These are phyloP conservation scores for Eucera pruinosa DNA, from an alignment of 2,888 invertebrate genomes.

Conservation along the genomic window DNA sequence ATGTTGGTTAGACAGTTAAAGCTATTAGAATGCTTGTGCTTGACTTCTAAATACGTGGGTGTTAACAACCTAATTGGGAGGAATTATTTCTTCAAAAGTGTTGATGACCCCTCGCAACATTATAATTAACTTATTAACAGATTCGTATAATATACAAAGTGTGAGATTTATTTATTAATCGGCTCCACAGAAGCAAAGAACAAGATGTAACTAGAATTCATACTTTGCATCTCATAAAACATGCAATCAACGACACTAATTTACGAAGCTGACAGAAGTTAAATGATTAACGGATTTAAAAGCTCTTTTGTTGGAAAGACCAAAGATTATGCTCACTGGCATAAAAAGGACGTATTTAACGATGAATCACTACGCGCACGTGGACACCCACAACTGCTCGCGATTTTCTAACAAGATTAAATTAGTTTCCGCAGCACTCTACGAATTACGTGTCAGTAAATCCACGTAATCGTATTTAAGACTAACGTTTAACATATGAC, in stretches of 20 bases:
- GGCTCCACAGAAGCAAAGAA: background rate
- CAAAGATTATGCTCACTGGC: background rate
- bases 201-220: background rate
- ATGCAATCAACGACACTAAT: too few relatives aligned
- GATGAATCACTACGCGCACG: conserved; percentile 27
- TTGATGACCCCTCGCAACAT: conserved; percentile 39
- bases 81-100: conserved; percentile 50
- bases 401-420: conserved; percentile 49
- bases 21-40: conserved; percentile 31
- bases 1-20: conserved; percentile 25
- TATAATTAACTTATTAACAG: conserved; percentile 38
- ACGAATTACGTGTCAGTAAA: conserved; percentile 40
- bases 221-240: too few relatives aligned
- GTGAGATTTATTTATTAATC: conserved; percentile 30
- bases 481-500: conserved; percentile 30
- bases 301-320: background rate
- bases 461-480: conserved; percentile 39
- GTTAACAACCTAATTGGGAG: conserved; percentile 51
- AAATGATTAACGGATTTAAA: too few relatives aligned
- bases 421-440: conserved; percentile 46
- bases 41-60: conserved; percentile 47
- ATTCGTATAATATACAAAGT: too few relatives aligned
- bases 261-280: too few relatives aligned
- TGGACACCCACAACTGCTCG: conserved; percentile 9
- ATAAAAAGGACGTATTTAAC: conserved; percentile 26